These are phyloP conservation scores for Cheilosia variabilis DNA, from an alignment of 2,888 invertebrate species.

Conservation along the genomic window DNA sequence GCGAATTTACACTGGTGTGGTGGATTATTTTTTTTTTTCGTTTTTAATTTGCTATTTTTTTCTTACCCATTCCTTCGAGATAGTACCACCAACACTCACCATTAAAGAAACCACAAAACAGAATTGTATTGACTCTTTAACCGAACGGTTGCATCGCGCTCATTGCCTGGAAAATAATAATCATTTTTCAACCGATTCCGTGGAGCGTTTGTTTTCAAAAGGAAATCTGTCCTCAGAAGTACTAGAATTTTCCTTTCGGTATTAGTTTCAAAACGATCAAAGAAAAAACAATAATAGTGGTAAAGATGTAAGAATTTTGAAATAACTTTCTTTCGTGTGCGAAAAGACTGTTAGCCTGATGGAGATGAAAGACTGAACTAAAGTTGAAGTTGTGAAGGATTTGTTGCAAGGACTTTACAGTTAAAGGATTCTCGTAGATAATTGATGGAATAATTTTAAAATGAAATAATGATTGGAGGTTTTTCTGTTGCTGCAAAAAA, in stretches of 20 bases:
- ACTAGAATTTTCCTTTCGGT: constrained; percentile 11
- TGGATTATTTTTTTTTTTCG: constrained; percentile 30
- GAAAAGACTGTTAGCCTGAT: not conserved
- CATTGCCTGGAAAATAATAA: constrained; percentile 29
- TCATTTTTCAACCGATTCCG: constrained; percentile 27
- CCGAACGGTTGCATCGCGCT: constrained; percentile 74
- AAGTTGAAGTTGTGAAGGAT: constrained; percentile 49
- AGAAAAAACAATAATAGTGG: not conserved
- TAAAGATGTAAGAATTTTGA: constrained; percentile 14
- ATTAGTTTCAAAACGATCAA: not conserved
- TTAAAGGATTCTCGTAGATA: not conserved
- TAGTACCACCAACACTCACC: constrained; percentile 70
- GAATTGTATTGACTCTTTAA: constrained; percentile 73
- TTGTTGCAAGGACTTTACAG: constrained; percentile 11
- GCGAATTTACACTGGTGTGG: constrained; percentile 64
- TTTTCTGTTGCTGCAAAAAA: constrained; percentile 3
- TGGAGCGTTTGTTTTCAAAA: constrained; percentile 29
- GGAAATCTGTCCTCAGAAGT: not conserved
- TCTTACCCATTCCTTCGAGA: constrained; percentile 51
- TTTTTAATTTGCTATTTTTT: not conserved
- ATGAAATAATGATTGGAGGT: constrained; percentile 31
- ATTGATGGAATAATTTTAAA: not conserved
- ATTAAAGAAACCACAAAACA: constrained; percentile 75
- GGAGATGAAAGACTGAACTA: not conserved
- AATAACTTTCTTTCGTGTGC: not conserved